These are phyloP conservation scores for Protomyctophum bolini DNA, from an alignment of 2,113 vertebrate species.

Conservation along the genomic window DNA sequence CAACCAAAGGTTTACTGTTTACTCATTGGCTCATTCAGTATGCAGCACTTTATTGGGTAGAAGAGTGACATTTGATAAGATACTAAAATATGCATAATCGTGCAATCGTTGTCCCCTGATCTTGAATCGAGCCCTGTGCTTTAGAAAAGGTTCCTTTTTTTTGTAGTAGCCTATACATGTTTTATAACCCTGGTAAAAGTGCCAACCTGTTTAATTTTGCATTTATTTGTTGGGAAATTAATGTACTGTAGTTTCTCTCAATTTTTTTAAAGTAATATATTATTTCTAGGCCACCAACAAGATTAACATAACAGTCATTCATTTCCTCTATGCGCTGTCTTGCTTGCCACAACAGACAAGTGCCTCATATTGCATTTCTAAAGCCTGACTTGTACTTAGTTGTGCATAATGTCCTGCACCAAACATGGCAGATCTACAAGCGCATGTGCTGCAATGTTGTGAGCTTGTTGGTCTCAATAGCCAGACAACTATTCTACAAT, in stretches of 20 bases:
- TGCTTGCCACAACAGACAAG: conserved; percentile 55
- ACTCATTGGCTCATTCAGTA: conserved; percentile 26
- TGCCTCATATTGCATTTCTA: conserved; percentile 64
- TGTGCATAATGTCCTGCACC: no score
- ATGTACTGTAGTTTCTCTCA: not conserved
- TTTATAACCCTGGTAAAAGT: no score
- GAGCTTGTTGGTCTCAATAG: no score
- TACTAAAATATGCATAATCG: not conserved
- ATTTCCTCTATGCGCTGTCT: conserved; percentile 11
- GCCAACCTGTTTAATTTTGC: no score
- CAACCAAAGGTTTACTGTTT: conserved; percentile 9
- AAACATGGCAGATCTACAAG: no score
- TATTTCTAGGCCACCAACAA: not conserved
- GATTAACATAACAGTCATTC: not conserved
- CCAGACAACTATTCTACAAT: no score
- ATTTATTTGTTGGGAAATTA: no score
- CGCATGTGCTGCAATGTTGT: no score
- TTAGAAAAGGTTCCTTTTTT: no score
- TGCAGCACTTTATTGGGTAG: conserved; percentile 54
- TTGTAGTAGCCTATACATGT: not conserved
- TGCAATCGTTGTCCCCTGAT: not conserved
- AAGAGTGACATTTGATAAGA: no score
- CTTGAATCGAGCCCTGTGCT: not conserved
- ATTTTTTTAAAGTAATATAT: not conserved
- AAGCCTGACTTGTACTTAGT: no score